These are phyloP conservation scores for Listrodromus nycthemerus DNA, from an alignment of 2,888 invertebrate species.

Conservation along the genomic window DNA sequence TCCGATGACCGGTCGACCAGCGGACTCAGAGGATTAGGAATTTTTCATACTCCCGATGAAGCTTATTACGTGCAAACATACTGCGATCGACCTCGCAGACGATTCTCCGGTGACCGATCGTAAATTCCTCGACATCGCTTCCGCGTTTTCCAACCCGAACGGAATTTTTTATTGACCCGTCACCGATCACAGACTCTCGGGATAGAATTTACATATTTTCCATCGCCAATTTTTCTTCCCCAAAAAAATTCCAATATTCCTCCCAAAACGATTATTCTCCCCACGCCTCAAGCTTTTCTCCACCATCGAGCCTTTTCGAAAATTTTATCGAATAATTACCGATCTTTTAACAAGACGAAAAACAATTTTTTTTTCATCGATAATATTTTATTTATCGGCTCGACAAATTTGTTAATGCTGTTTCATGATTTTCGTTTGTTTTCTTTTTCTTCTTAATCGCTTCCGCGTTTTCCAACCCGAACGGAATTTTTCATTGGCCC, in stretches of 20 bases:
- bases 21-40: constrained; percentile 44
- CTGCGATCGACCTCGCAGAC: constrained; percentile 40
- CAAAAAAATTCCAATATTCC: background rate
- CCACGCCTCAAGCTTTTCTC: too few relatives aligned
- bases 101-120: constrained; percentile 54
- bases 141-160: constrained; percentile 30
- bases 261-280: too few relatives aligned
- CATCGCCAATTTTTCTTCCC: too few relatives aligned
- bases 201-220: background rate
- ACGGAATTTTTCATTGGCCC: constrained; percentile 1
- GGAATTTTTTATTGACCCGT: background rate
- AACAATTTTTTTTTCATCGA: constrained; percentile 41
- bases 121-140: constrained; percentile 22
- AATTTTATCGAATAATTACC: background rate
- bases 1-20: constrained; percentile 52
- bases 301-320: background rate
- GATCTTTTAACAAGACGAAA: background rate
- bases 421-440: constrained; percentile 5
- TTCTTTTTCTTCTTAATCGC: constrained; percentile 12
- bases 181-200: background rate
- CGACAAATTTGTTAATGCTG: constrained; percentile 44
- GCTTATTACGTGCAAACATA: constrained; percentile 38
- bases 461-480: constrained; percentile 40
- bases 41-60: constrained; percentile 42
- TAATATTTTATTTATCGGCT: constrained; percentile 56